Evolutionary conservation across 30 jellyfish, hydroid and myxozoan species (phyloP).

Genomic region (Pelagia noctiluca): DNA sequence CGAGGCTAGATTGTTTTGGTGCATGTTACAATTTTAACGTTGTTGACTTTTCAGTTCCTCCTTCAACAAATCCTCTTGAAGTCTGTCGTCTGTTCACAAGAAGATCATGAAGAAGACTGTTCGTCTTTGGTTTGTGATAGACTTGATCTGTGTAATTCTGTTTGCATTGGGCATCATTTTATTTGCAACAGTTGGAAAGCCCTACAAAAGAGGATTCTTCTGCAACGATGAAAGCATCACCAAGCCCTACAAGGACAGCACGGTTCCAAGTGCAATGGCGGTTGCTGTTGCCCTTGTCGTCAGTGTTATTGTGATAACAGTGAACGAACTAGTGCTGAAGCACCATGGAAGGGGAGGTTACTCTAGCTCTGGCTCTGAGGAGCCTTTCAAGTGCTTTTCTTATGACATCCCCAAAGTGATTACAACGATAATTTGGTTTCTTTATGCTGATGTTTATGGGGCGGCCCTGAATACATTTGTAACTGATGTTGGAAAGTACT

Average conservation of each 20-base stretch:
- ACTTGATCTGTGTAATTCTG: not conserved
- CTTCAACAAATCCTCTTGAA: not conserved
- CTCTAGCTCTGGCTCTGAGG: not conserved
- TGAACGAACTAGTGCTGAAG: slow-evolving; percentile 39
- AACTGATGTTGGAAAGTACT: slow-evolving; percentile 91
- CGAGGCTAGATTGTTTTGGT: no score
- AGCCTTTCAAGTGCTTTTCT: not conserved
- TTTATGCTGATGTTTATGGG: slow-evolving; percentile 62
- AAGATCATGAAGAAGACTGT: not conserved
- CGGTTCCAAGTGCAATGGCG: slow-evolving; percentile 70
- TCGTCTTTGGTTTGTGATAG: slow-evolving; percentile 7
- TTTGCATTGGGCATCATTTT: slow-evolving; percentile 61
- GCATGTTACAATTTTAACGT: no score
- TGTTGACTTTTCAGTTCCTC: not conserved
- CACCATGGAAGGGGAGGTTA: slow-evolving; percentile 17
- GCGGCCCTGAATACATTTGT: slow-evolving; percentile 71
- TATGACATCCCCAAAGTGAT: slow-evolving; percentile 30
- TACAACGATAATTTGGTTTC: slow-evolving; percentile 27
- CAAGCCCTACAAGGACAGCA: slow-evolving; percentile 87
- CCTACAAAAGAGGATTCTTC: slow-evolving; percentile 81
- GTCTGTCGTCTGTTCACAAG: no score
- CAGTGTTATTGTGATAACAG: slow-evolving; percentile 42
- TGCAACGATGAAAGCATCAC: slow-evolving; percentile 89
- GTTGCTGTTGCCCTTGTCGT: slow-evolving; percentile 64
- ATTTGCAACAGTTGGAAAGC: slow-evolving; percentile 72